Evolutionary conservation across 2,113 vertebrate genomes (phyloP).

Genomic region (Machaerirhynchus nigripectus): DNA sequence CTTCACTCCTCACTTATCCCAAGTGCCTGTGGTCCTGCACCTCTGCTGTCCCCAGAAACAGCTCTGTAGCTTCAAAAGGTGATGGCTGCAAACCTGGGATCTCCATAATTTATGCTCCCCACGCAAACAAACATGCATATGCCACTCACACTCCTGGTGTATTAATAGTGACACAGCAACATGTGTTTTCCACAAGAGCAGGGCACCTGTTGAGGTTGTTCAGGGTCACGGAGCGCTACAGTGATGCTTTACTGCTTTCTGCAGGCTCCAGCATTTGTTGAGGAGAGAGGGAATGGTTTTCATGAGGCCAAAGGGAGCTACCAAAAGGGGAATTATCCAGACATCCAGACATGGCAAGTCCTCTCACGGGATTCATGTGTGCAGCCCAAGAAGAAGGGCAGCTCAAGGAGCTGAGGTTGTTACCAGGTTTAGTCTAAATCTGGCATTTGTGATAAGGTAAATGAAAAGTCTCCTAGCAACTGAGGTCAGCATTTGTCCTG

Average conservation of each 20-base stretch:
- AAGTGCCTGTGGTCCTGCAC: neutral
- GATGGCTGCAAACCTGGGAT: neutral
- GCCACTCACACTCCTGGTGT: neutral
- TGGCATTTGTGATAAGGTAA: neutral
- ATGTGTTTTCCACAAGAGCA: conserved; percentile 19
- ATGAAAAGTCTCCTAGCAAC: neutral
- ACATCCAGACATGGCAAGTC: neutral
- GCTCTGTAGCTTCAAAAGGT: neutral
- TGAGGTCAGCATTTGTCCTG: neutral
- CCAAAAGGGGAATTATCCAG: neutral
- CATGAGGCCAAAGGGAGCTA: neutral
- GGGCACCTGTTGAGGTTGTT: conserved; percentile 50
- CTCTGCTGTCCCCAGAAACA: neutral
- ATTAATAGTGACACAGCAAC: conserved; percentile 53
- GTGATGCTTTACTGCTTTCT: neutral
- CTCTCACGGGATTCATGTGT: neutral
- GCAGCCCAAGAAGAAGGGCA: neutral
- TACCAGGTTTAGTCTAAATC: neutral
- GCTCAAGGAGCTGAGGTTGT: neutral
- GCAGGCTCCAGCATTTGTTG: neutral
- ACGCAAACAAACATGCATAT: conserved; percentile 8
- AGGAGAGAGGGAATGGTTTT: neutral
- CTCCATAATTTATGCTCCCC: conserved; percentile 28
- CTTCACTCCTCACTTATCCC: neutral
- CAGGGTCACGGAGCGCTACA: neutral